Conservation (phyloP, 2,113 vertebrate species). For the Clinocottus analis region DNA sequence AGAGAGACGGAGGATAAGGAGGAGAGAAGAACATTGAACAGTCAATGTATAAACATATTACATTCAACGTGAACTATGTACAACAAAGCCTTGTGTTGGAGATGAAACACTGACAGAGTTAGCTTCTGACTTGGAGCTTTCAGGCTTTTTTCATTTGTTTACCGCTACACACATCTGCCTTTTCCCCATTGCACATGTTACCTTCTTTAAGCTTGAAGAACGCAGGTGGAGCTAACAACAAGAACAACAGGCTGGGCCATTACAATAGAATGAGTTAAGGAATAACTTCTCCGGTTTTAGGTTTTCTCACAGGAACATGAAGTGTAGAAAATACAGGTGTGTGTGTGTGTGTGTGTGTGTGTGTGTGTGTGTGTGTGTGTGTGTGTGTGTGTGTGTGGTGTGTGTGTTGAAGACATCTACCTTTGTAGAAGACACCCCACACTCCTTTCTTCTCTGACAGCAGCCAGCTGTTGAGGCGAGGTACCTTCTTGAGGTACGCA, state of each 20-base stretch:
- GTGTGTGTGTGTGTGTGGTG: too few species aligned
- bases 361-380: too few species aligned
- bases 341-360: too few species aligned
- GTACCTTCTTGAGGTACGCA: constrained; percentile 96
- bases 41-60: too few species aligned
- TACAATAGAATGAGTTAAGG: too few species aligned
- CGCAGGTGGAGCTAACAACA: not conserved
- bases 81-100: too few species aligned
- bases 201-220: not conserved
- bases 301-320: not conserved
- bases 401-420: constrained; percentile 78
- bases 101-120: not conserved
- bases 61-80: too few species aligned
- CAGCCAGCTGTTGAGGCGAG: constrained; percentile 92
- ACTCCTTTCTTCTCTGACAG: constrained; percentile 93
- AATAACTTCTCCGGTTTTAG: not conserved
- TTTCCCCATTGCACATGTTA: not conserved
- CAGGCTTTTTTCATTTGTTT: not conserved
- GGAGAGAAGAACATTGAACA: not conserved
- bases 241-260: not conserved
- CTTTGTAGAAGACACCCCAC: constrained; percentile 98
- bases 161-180: not conserved
- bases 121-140: not conserved
- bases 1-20: constrained; percentile 20
- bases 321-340: not conserved